Base-by-base conservation (phyloP, 2,888 invertebrate species). In the Hyposoter didymator region DNA sequence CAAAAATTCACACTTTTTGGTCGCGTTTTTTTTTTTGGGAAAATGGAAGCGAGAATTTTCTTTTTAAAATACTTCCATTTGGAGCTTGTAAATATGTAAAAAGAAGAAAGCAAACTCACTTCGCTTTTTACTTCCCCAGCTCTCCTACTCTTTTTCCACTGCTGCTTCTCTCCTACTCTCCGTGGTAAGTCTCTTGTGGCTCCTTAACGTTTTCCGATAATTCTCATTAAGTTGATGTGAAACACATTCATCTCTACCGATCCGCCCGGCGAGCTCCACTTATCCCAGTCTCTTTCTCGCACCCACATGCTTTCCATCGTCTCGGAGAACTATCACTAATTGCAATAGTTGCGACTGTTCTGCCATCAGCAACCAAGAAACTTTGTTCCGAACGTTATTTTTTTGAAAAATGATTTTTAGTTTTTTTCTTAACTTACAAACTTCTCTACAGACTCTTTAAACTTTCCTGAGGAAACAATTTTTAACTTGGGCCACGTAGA, bases 171-270 rank as follows among this genome's bases (percentile, higher is more conserved):
- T 6, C 22, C 22, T 22, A 22, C 3, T 17, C 47, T 19, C 69
- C 69, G 17, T 47, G 69, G 17, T 47, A 69, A 69, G 4, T 47
- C 32, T 47, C 28, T 47, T 32, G 47, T 69, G 35, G 52, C 72
- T 55, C 72, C 55, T 55, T 39, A 73, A 73, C 52, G 55, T 73
- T 73, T 73, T 73, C 72, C 72, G 39, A 73, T 73, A 52, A 49
- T 55, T 55, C 72, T 73, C 72, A 73, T 73, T 69, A 72, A 72
- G 70, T 47, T 49, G 70, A 69, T 69, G 72, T 55, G 52, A 32
- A 52, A 73, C 39, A 73, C 55, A 73, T 73, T 73, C 35, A 39
- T 73, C 72, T 73, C 52, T n/a, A 19, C 19, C 72, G 19, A 69
- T 47, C 69, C 28, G 47, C 8, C 69, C 47, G 28, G 12, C n/a